Conservation (phyloP, 2,113 vertebrate species). For the Pterophyllum scalare region DNA sequence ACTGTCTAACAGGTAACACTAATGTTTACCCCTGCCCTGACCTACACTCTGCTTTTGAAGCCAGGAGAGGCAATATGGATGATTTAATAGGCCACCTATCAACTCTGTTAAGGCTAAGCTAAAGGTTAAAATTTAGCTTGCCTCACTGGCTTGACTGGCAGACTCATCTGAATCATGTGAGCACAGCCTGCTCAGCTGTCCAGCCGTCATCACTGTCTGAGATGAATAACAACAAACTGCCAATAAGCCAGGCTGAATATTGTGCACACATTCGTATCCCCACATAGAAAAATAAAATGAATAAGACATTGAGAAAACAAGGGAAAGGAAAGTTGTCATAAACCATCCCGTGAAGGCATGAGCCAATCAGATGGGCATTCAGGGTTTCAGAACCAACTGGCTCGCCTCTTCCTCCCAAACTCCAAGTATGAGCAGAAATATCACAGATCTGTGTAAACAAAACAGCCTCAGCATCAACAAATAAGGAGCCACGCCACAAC, state of each 20-base stretch:
- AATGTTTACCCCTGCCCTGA: not conserved
- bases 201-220: not conserved
- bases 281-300: too few relatives aligned
- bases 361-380: not conserved
- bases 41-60: not conserved
- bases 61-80: not conserved
- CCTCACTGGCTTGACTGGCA: not conserved
- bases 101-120: not conserved
- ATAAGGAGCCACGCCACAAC: not conserved
- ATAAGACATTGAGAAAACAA: not conserved
- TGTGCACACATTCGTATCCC: not conserved
- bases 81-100: constrained; percentile 5
- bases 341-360: not conserved
- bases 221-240: too few relatives aligned
- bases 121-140: not conserved
- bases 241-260: not conserved
- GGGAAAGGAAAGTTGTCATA: not conserved
- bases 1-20: constrained; percentile 3
- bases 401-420: not conserved
- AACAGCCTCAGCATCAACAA: not conserved
- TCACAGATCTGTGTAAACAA: not conserved
- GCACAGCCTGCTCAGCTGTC: not conserved
- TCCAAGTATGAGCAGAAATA: not conserved
- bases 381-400: not conserved
- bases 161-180: not conserved